Base-by-base conservation (phyloP, 1,140 invertebrate genomes). In the Druon quercuslanigerum region DNA sequence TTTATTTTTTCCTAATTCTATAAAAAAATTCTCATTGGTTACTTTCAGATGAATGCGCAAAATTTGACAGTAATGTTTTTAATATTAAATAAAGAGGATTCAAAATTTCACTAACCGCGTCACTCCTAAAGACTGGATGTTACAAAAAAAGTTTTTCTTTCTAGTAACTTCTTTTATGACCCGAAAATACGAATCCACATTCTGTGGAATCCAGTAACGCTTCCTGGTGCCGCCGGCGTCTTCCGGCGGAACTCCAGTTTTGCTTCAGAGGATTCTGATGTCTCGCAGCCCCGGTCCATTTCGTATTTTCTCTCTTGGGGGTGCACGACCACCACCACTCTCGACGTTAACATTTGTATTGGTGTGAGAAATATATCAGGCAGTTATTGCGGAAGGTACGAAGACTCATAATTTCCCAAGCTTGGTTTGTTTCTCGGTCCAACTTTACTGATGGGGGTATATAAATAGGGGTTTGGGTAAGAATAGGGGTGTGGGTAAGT, bases 331-430 rank as follows among this genome's bases (percentile, higher is more conserved):
- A 66, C 25, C 60, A 66, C 57, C 4, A 40, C 20, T 8, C 11
- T 33, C 13, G 20, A 60, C 56, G 19, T 71, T 46, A 33, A 50
- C 20, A 50, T 52, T 9, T 56, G 75, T 12, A 73, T 60, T 25
- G n/a, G 51, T 46, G 51, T 72, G 50, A 51, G 52, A 76, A 60
- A 78, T 78, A 82, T 78, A 83, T 82, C 76, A 78, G 56, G 72
- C 60, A 73, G 76, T 77, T 83, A 80, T 82, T 82, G 74, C 72
- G 71, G 57, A 79, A 82, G 73, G 70, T 81, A 82, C 50, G 73
- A 83, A 83, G n/a, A 79, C 79, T 81, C 83, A 83, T 80, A 74
- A 79, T 82, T 82, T 71, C 66, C 19, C 20, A 54, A 74, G 46
- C 33, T 71, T 75, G 52, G 73, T 52, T 78, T 60, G 51, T 80